These are phyloP conservation scores for Chrysemys picta DNA, from an alignment of 2,113 vertebrate species.

Conservation along the genomic window DNA sequence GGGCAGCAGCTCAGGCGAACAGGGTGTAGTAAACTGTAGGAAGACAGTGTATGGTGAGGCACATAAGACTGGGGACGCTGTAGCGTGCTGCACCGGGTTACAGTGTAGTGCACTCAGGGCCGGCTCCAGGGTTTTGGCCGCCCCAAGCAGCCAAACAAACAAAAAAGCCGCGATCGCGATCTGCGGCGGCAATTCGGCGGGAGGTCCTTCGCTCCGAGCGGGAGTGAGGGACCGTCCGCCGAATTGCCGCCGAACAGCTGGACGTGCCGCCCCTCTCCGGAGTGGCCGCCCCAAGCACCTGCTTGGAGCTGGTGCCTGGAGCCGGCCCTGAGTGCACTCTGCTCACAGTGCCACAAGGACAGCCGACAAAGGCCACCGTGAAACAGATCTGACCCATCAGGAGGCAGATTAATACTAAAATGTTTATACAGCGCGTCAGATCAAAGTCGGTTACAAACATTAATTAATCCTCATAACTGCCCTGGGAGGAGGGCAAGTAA, in stretches of 20 bases:
- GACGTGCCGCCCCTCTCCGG: no score
- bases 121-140: no score
- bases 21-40: background rate
- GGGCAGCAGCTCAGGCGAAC: background rate
- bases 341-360: background rate
- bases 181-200: no score
- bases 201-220: no score
- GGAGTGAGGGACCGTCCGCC: no score
- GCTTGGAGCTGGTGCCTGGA: no score
- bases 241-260: no score
- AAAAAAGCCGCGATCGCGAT: no score
- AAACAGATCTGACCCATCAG: slow-evolving; percentile 35
- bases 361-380: background rate
- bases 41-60: background rate
- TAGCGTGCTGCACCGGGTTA: background rate
- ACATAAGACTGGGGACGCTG: background rate
- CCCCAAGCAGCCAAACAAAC: no score
- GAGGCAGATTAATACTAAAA: slow-evolving; percentile 44
- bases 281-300: no score
- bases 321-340: background rate
- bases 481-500: slow-evolving; percentile 6
- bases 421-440: slow-evolving; percentile 48
- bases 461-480: slow-evolving; percentile 25
- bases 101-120: no score
- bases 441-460: slow-evolving; percentile 16